Percentiles rank a stretch among this genome's conserved stretches.
These are phyloP conservation scores for Heliconius aoede DNA, from an alignment of 2,888 invertebrate genomes.

Conservation along the genomic window DNA sequence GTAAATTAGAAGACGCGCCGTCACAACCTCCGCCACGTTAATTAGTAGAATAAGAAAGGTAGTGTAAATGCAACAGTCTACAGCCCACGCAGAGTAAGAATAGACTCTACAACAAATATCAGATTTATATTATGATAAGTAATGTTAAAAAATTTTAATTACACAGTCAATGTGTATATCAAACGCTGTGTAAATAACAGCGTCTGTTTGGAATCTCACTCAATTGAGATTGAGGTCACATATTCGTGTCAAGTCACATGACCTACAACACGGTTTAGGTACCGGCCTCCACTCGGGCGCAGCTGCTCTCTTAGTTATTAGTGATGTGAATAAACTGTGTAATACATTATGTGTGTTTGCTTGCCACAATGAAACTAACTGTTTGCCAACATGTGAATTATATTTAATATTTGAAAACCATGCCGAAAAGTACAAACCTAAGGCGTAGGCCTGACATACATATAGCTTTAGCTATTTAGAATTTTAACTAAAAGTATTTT, in stretches of 20 bases:
- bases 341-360: slow-evolving; percentile 35
- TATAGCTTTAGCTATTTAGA: slow-evolving; percentile 31
- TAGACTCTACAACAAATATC: slow-evolving; percentile 7
- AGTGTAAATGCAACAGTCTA: too few relatives aligned
- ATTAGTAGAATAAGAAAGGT: slow-evolving; percentile 17
- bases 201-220: slow-evolving; percentile 71
- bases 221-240: slow-evolving; percentile 79
- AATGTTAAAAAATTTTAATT: slow-evolving; percentile 26
- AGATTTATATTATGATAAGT: background rate
- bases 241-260: slow-evolving; percentile 65
- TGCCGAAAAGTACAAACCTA: slow-evolving; percentile 72
- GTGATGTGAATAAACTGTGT: slow-evolving; percentile 51
- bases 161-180: slow-evolving; percentile 51
- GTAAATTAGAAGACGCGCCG: slow-evolving; percentile 94
- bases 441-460: slow-evolving; percentile 48
- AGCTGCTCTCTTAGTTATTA: slow-evolving; percentile 55
- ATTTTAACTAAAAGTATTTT: background rate
- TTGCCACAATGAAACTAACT: slow-evolving; percentile 48
- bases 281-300: slow-evolving; percentile 66
- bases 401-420: slow-evolving; percentile 37
- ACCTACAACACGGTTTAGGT: slow-evolving; percentile 71
- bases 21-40: slow-evolving; percentile 80
- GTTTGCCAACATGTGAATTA: slow-evolving; percentile 34
- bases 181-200: slow-evolving; percentile 61
- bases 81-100: too few relatives aligned